Conservation (phyloP, 2,888 invertebrate genomes). For the Trisateles emortualis region DNA sequence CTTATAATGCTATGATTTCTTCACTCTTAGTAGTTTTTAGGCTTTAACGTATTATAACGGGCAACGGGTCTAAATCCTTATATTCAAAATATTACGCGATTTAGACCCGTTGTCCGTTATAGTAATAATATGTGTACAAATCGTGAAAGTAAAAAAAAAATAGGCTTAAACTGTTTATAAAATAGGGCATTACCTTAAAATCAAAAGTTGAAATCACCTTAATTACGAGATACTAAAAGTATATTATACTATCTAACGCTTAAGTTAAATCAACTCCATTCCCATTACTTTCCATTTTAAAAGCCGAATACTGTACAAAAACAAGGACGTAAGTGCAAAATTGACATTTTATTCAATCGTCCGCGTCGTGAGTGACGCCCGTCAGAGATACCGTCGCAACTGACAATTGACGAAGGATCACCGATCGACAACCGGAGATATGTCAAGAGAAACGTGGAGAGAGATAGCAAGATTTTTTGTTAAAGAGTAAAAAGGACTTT, state of each 20-base stretch:
- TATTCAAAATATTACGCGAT: too few relatives aligned
- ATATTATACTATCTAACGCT: not conserved
- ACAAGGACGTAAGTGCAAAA: constrained; percentile 56
- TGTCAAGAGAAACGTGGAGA: constrained; percentile 53
- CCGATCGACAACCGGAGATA: constrained; percentile 65
- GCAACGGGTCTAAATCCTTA: too few relatives aligned
- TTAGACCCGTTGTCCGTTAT: too few relatives aligned
- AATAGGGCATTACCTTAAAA: too few relatives aligned
- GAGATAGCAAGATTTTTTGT: constrained; percentile 40
- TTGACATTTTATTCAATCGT: constrained; percentile 75
- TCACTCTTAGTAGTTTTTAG: too few relatives aligned
- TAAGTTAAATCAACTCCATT: not conserved
- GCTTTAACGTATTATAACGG: too few relatives aligned
- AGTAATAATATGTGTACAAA: too few relatives aligned
- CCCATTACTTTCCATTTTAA: constrained; percentile 7
- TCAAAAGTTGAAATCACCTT: too few relatives aligned
- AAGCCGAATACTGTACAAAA: constrained; percentile 36
- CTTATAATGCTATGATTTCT: too few relatives aligned
- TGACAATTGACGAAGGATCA: constrained; percentile 79
- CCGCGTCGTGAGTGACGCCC: constrained; percentile 66
- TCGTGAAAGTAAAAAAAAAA: too few relatives aligned
- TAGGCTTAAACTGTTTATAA: too few relatives aligned
- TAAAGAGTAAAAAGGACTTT: constrained; percentile 11
- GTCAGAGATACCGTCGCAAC: constrained; percentile 71
- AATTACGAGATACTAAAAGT: too few relatives aligned